These are phyloP conservation scores for Aphelenchoides fujianensis DNA, from an alignment of 1,140 invertebrate species.

Conservation along the genomic window DNA sequence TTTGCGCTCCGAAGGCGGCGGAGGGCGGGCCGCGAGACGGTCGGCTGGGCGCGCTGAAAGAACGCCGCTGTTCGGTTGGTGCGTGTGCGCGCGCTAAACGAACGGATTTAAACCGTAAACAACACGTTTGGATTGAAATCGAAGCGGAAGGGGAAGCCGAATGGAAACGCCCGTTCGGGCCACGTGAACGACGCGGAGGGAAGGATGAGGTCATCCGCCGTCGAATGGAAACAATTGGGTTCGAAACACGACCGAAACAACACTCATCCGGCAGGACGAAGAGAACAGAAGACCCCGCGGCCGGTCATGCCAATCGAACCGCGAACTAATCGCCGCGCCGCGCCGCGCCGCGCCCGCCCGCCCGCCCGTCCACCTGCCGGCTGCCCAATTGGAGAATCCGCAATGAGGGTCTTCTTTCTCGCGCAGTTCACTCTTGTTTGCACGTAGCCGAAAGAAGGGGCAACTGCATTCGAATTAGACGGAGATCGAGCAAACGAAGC, in stretches of 20 bases:
- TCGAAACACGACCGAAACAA: too few relatives aligned
- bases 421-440: background rate
- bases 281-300: background rate
- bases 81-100: too few relatives aligned
- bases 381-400: background rate
- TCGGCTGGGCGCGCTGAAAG: background rate
- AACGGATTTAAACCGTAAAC: too few relatives aligned
- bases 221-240: too few relatives aligned
- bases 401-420: background rate
- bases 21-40: background rate
- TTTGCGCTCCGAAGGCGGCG: too few relatives aligned
- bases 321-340: background rate
- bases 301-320: background rate
- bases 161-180: too few relatives aligned
- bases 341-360: background rate
- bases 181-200: too few relatives aligned
- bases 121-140: too few relatives aligned
- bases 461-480: background rate
- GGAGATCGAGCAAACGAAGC: background rate
- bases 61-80: background rate
- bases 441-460: background rate
- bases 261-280: too few relatives aligned
- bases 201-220: too few relatives aligned
- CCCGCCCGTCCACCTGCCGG: background rate
- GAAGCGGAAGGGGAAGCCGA: too few relatives aligned